Percentiles rank a stretch among this genome's conserved stretches.
Conservation (phyloP, 2,113 vertebrate genomes). For the Alaudala cheleensis region DNA sequence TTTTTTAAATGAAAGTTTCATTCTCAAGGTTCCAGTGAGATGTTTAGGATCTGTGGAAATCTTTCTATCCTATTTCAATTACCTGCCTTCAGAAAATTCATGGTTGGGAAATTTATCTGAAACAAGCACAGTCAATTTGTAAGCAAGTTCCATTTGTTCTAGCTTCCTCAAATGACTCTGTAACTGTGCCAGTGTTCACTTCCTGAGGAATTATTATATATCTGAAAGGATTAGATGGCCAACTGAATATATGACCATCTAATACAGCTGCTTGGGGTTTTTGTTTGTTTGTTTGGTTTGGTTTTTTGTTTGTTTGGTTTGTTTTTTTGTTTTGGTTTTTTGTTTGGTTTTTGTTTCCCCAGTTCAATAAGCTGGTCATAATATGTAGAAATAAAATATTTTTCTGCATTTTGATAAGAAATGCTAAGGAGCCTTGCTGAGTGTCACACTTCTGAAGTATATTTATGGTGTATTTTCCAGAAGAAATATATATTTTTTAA, state of each 20-base stretch:
- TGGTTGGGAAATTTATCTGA: background rate
- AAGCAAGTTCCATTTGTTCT: background rate
- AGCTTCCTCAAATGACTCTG: background rate
- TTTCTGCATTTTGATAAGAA: background rate
- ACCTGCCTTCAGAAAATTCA: background rate
- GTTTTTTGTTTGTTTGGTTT: no score
- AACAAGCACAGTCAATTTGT: background rate
- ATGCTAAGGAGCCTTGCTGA: background rate
- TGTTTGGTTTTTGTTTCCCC: fast-evolving
- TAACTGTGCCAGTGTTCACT: background rate
- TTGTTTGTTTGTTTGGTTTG: background rate
- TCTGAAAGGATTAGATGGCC: background rate
- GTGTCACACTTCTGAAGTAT: background rate
- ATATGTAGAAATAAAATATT: background rate
- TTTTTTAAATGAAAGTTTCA: fast-evolving
- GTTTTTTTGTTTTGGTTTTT: no score
- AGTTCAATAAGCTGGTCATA: background rate
- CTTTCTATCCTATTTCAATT: background rate
- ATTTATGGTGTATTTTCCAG: background rate
- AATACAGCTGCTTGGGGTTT: background rate
- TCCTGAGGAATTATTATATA: background rate
- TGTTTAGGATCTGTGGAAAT: background rate
- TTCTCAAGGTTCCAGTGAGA: background rate
- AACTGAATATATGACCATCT: background rate
- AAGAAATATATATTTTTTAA: background rate